phyloP scores from a whole-genome alignment of 2,113 vertebrate species.

The Naja naja region DNA sequence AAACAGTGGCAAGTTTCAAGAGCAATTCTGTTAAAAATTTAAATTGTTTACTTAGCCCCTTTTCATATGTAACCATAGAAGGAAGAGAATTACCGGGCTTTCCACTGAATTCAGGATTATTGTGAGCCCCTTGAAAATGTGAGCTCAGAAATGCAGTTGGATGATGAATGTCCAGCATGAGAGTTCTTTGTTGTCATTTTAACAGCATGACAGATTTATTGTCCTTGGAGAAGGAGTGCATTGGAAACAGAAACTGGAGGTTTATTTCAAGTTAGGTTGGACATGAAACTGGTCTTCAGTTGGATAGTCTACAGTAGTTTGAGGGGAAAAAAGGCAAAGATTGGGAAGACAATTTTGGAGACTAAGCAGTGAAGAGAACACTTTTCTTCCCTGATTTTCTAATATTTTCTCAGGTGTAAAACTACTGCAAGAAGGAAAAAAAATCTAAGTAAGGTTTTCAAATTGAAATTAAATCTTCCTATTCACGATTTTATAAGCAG shows the following conservation, averaged over 20 bases:
- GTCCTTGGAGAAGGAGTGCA: not conserved
- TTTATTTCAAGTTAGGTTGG: not conserved
- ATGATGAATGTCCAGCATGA: not conserved
- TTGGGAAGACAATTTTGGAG: not conserved
- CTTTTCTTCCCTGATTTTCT: slow-evolving; percentile 11
- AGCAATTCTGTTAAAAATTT: not conserved
- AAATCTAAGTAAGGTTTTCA: not conserved
- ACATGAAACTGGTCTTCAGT: not conserved
- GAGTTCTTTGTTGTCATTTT: not conserved
- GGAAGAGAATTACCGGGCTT: not conserved
- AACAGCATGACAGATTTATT: not conserved
- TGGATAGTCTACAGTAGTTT: not conserved
- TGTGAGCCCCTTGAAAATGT: not conserved
- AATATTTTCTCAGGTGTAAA: slow-evolving; percentile 21
- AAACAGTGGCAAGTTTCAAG: not conserved
- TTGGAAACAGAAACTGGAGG: too few relatives aligned
- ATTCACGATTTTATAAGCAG: not conserved
- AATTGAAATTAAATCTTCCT: not conserved
- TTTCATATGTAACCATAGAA: not conserved
- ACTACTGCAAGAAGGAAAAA: not conserved
- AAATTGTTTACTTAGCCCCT: not conserved
- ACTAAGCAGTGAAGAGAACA: not conserved
- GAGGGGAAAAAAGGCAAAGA: not conserved
- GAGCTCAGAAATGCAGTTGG: not conserved
- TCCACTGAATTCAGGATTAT: not conserved